These are phyloP conservation scores for Cacoxenus indagator DNA, from an alignment of 2,888 invertebrate genomes.

Conservation along the genomic window DNA sequence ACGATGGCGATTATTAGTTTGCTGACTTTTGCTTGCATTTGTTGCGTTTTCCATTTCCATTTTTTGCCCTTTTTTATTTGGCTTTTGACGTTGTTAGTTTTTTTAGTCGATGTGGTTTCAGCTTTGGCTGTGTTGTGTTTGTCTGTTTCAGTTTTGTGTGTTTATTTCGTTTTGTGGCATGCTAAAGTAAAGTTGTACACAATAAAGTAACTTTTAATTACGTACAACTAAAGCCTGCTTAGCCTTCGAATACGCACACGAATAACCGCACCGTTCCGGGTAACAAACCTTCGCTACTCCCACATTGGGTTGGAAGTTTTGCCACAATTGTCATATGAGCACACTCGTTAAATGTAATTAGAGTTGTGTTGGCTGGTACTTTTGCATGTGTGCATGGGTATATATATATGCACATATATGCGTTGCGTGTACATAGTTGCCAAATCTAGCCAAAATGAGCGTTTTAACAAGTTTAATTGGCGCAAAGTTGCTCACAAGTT, in stretches of 20 bases:
- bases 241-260: too few relatives aligned
- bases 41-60: too few relatives aligned
- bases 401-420: background rate
- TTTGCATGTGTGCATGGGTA: background rate
- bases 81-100: too few relatives aligned
- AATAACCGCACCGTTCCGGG: too few relatives aligned
- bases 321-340: conserved; percentile 6
- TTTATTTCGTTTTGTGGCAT: too few relatives aligned
- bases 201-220: conserved; percentile 64
- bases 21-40: too few relatives aligned
- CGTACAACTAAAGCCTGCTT: conserved; percentile 45
- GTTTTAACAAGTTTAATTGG: conserved; percentile 64
- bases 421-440: conserved; percentile 47
- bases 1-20: too few relatives aligned
- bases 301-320: conserved; percentile 12
- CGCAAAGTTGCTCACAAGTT: conserved; percentile 62
- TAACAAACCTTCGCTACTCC: too few relatives aligned
- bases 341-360: conserved; percentile 56
- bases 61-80: too few relatives aligned
- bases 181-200: conserved; percentile 44
- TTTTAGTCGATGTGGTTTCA: too few relatives aligned
- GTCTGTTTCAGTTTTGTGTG: too few relatives aligned
- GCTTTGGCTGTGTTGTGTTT: too few relatives aligned
- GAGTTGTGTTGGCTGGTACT: conserved; percentile 53
- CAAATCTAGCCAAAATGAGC: conserved; percentile 63